Base-by-base conservation (phyloP, 2,797 vertebrate species). In the Syngnathus rostellatus region DNA sequence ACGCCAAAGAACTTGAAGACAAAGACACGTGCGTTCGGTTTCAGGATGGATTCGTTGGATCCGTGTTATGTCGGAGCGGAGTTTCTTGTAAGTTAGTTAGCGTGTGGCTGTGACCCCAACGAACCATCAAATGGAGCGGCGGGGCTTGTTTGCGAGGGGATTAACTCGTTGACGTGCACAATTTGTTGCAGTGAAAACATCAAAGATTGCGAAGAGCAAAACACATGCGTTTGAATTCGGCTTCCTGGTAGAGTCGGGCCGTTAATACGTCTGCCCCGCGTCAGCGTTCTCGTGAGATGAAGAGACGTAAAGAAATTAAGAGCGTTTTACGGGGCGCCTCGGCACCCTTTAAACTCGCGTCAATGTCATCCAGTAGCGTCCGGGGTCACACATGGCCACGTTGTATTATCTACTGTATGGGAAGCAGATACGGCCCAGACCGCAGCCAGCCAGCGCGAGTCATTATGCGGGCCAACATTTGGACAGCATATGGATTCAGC, bases 341-440 rank as follows among this genome's bases (percentile, higher is more conserved):
- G 7, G 40, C 40, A 3, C 21, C 40, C n/a, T 11, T 12, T 62
- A 45, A 45, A 62, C 40, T 2, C 3, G 8, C 21, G 39, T 11
- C n/a, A 40, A 43, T 12, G 60, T 62, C 60, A 75, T 79, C 82
- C 83, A 81, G 86, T 72, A 83, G 81, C 68, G 65, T 31, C 76
- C 75, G 73, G 78, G 78, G 67, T 81, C 76, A 74, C 84, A 85
- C 72, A 76, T 81, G 83, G 81, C 77, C 80, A 82, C 76, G 78
- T 77, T 31, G 16, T 38, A 37, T 72, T 75, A 79, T 73, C 64
- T 72, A 17, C 45, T 46, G 16, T 72, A 66, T 83, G 82, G 82
- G 80, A 78, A 83, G 77, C 67, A 78, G 75, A 82, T 81, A 84
- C 85, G 83, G 74, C 17, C 9, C 11, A 37, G n/a, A 78, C 69